Evolutionary conservation across 2,888 invertebrate species (phyloP).

Genomic region (Gnatocerus cornutus): DNA sequence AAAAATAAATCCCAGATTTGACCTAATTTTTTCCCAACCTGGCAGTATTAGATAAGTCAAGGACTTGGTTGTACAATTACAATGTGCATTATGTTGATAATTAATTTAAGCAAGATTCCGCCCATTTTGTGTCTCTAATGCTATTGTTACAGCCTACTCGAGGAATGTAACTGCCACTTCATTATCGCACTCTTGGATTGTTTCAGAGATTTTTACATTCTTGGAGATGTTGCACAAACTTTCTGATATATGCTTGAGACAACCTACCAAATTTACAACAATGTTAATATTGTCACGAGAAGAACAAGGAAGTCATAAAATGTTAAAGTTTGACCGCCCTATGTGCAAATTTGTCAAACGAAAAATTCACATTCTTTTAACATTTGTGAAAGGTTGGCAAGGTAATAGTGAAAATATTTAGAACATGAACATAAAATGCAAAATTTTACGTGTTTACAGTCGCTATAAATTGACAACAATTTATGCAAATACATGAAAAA

Average conservation of each 20-base stretch:
- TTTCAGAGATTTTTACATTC: slow-evolving; percentile 32
- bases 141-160: slow-evolving; percentile 45
- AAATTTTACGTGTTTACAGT: too few species aligned
- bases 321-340: too few species aligned
- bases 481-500: too few species aligned
- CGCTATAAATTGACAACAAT: too few species aligned
- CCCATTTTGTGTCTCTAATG: slow-evolving; percentile 44
- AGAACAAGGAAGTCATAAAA: too few species aligned
- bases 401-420: too few species aligned
- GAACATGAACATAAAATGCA: too few species aligned
- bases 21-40: slow-evolving; percentile 25
- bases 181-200: slow-evolving; percentile 33
- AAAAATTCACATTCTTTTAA: too few species aligned
- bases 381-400: too few species aligned
- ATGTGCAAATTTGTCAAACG: too few species aligned
- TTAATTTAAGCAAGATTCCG: slow-evolving; percentile 33
- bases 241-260: slow-evolving; percentile 14
- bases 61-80: slow-evolving; percentile 29
- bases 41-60: slow-evolving; percentile 15
- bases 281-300: too few species aligned
- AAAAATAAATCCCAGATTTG: slow-evolving; percentile 23
- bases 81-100: slow-evolving; percentile 35
- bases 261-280: too few species aligned
- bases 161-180: slow-evolving; percentile 35
- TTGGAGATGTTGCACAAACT: slow-evolving; percentile 17